A percentile compares a stretch with the other conserved stretches of the same genome.
Conservation (phyloP, 2,797 vertebrate genomes). For the Botia kubotai region DNA sequence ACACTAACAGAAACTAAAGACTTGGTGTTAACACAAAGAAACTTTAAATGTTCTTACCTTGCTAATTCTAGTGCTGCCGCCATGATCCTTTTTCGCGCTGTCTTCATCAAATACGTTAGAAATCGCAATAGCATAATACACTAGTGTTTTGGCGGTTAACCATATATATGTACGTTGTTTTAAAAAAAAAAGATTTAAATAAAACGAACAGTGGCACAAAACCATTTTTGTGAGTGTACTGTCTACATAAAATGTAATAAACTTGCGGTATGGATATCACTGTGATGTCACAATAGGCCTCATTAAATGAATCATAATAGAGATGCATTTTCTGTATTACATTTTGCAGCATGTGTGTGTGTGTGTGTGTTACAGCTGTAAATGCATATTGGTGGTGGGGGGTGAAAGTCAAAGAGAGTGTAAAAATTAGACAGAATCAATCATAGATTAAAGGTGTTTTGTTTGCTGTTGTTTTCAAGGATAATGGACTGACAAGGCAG, state of each 20-base stretch:
- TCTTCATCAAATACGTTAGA: too few species aligned
- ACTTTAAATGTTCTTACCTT: too few species aligned
- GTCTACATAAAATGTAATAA: slow-evolving; percentile 15
- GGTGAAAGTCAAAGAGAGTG: slow-evolving; percentile 15
- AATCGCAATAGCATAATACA: too few species aligned
- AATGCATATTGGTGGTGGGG: not conserved
- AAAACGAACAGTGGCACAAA: too few species aligned
- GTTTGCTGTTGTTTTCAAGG: slow-evolving; percentile 19
- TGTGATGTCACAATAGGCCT: slow-evolving; percentile 14
- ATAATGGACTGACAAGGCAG: slow-evolving; percentile 55
- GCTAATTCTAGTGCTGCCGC: too few species aligned
- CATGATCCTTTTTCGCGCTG: too few species aligned
- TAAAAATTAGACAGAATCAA: slow-evolving; percentile 40
- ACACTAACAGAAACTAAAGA: too few species aligned
- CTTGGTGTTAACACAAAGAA: too few species aligned
- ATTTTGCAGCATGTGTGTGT: not conserved
- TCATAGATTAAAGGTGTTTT: slow-evolving; percentile 33
- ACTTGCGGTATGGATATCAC: not conserved
- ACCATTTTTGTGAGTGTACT: not conserved
- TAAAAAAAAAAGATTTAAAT: too few species aligned
- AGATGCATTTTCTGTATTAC: not conserved
- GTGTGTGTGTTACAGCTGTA: slow-evolving; percentile 2
- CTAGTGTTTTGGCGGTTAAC: too few species aligned
- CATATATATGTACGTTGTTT: too few species aligned
- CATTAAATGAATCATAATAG: slow-evolving; percentile 19